Evolutionary conservation across 1,140 invertebrate species (phyloP).

Genomic region (Lepidurus apus): DNA sequence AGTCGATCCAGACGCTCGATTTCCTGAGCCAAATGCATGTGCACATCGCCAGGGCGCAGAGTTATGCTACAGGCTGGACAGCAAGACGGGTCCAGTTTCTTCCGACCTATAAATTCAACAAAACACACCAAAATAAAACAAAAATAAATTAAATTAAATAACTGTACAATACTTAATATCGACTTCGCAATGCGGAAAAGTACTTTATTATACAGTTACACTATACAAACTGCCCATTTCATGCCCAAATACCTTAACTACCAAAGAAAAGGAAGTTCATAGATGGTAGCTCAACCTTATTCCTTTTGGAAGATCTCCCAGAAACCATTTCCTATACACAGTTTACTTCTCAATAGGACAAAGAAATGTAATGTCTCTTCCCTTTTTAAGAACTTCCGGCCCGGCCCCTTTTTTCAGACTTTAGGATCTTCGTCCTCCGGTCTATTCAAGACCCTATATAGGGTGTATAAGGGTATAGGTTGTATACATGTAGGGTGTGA

Average conservation of each 20-base stretch:
- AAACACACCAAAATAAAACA: constrained; percentile 29
- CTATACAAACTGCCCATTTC: too few relatives aligned
- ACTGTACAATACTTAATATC: background rate
- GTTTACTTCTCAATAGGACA: background rate
- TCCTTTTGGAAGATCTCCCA: too few relatives aligned
- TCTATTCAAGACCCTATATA: background rate
- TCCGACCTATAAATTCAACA: constrained; percentile 36
- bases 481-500: too few relatives aligned
- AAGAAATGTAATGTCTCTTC: background rate
- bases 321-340: background rate
- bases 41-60: constrained; percentile 63
- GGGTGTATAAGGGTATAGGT: too few relatives aligned
- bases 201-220: too few relatives aligned
- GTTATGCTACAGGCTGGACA: constrained; percentile 76
- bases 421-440: background rate
- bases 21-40: constrained; percentile 67
- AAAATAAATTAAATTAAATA: constrained; percentile 17
- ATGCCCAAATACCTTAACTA: too few relatives aligned
- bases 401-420: background rate
- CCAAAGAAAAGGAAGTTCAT: too few relatives aligned
- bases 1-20: constrained; percentile 57
- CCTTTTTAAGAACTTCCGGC: constrained; percentile 19
- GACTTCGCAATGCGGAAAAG: background rate
- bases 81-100: constrained; percentile 57
- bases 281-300: too few relatives aligned